Conservation (phyloP, 2,113 vertebrate species). For the Lipotes vexillifer region DNA sequence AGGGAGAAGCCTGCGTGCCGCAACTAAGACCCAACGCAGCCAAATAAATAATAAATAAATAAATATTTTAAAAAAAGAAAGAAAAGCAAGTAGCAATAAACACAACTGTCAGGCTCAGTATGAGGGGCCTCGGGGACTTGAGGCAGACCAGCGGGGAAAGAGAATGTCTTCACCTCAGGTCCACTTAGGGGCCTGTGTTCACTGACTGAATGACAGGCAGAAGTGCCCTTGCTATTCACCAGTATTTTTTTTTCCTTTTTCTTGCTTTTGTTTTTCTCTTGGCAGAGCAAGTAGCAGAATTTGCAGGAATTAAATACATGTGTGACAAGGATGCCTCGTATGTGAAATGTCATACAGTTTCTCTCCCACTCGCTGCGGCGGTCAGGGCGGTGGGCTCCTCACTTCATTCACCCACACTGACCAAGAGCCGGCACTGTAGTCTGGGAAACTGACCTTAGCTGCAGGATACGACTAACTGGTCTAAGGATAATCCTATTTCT, state of each 20-base stretch:
- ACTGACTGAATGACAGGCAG: background rate
- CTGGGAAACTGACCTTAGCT: background rate
- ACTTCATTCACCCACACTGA: background rate
- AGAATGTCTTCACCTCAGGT: background rate
- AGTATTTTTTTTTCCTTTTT: background rate
- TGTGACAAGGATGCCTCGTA: background rate
- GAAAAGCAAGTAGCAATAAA: background rate
- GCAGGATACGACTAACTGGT: background rate
- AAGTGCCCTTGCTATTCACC: background rate
- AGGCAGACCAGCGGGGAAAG: background rate
- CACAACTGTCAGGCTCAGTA: background rate
- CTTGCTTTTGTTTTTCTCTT: background rate
- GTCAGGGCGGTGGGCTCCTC: background rate
- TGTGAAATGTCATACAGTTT: background rate
- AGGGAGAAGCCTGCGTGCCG: too few species aligned
- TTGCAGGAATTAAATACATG: background rate
- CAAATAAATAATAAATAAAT: too few species aligned
- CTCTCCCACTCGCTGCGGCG: background rate
- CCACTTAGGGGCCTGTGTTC: background rate
- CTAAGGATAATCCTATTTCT: background rate
- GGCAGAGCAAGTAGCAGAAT: background rate
- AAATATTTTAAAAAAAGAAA: too few species aligned
- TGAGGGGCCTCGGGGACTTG: background rate
- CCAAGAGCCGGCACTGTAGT: background rate
- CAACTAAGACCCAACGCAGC: too few species aligned